These are phyloP conservation scores for Enhydra lutris DNA, from an alignment of 2,113 vertebrate genomes.

Conservation along the genomic window DNA sequence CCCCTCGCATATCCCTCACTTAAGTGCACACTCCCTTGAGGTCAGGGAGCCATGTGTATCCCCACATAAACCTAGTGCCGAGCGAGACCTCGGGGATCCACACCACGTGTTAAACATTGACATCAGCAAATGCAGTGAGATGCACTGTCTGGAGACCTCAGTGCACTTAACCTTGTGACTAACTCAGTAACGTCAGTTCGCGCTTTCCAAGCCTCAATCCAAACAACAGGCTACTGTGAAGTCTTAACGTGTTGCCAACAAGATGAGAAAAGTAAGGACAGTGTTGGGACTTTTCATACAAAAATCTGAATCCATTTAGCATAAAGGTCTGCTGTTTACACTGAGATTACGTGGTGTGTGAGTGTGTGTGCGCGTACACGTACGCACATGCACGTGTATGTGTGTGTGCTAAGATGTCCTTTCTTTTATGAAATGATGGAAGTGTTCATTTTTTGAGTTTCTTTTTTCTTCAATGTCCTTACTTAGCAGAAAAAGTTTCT, in stretches of 20 bases:
- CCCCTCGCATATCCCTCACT: background rate
- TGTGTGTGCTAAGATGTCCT: rapidly evolving
- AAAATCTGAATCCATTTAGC: background rate
- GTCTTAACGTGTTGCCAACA: background rate
- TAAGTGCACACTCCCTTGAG: background rate
- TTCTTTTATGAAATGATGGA: background rate
- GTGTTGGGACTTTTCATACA: background rate
- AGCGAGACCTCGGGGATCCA: background rate
- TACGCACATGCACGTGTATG: rapidly evolving
- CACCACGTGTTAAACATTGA: rapidly evolving
- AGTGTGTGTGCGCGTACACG: rapidly evolving
- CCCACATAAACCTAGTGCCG: background rate
- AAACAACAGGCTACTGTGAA: background rate
- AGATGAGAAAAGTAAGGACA: background rate
- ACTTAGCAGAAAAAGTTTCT: background rate
- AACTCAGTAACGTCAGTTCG: background rate
- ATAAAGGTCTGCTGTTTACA: background rate
- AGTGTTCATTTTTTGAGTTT: background rate
- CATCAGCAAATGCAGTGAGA: background rate
- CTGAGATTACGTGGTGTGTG: background rate
- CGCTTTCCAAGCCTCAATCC: background rate
- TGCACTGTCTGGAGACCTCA: background rate
- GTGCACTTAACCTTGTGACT: background rate
- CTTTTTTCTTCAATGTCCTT: background rate
- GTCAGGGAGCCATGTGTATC: background rate